Conservation (phyloP, 2,888 invertebrate species). For the Ariolimax columbianus region DNA sequence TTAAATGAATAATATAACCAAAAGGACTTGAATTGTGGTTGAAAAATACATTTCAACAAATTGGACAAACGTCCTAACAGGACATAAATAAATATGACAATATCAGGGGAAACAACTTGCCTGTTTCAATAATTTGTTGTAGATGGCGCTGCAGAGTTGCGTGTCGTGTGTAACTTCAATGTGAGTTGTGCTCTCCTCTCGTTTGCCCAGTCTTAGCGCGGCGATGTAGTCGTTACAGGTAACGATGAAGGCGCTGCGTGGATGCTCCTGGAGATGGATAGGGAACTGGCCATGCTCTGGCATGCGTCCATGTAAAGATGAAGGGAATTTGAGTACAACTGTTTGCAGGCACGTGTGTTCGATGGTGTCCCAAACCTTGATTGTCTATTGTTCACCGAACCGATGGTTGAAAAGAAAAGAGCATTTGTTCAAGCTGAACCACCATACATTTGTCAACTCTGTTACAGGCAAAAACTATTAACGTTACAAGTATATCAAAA, state of each 20-base stretch:
- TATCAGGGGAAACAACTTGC: too few species aligned
- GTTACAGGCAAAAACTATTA: too few species aligned
- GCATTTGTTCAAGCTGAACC: too few species aligned
- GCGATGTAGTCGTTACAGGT: constrained; percentile 78
- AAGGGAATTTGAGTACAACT: constrained; percentile 75
- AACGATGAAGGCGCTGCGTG: constrained; percentile 71
- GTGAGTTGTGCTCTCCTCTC: constrained; percentile 59
- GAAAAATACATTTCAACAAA: too few species aligned
- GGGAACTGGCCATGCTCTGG: constrained; percentile 78
- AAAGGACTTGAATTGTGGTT: too few species aligned
- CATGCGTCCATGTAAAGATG: constrained; percentile 74
- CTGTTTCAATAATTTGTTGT: constrained; percentile 77
- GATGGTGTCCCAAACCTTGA: constrained; percentile 78
- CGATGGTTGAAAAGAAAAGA: too few species aligned
- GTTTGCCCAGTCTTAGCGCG: constrained; percentile 71
- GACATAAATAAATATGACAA: too few species aligned
- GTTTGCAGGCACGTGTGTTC: constrained; percentile 78
- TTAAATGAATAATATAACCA: too few species aligned
- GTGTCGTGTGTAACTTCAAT: constrained; percentile 73
- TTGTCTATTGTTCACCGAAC: constrained; percentile 64
- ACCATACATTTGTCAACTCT: too few species aligned
- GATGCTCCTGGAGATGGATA: constrained; percentile 70
- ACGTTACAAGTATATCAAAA: too few species aligned
- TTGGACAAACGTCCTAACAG: too few species aligned
- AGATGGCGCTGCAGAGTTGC: constrained; percentile 77